These are phyloP conservation scores for Iguana delicatissima DNA, from an alignment of 2,797 vertebrate genomes.

Conservation along the genomic window DNA sequence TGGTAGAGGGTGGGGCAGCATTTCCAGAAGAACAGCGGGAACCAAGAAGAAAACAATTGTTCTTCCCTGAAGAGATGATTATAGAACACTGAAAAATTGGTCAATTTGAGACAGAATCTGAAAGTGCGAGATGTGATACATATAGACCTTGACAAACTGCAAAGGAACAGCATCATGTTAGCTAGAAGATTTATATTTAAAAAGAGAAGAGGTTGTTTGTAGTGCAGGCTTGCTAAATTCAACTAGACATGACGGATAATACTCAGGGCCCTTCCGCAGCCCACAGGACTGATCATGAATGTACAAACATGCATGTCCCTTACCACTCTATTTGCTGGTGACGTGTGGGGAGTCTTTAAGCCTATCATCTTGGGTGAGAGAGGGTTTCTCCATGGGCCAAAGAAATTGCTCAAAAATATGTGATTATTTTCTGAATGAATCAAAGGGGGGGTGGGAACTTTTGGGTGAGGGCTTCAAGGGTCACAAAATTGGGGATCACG, in stretches of 20 bases:
- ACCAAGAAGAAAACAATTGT: rapidly evolving
- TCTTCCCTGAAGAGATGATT: slow-evolving; percentile 54
- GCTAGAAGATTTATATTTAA: slow-evolving; percentile 33
- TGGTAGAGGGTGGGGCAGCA: background rate
- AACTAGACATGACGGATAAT: background rate
- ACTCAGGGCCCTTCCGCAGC: background rate
- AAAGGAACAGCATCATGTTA: slow-evolving; percentile 4
- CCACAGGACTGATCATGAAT: background rate
- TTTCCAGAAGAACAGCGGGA: slow-evolving; percentile 7
- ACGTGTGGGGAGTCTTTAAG: background rate
- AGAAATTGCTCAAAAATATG: too few relatives aligned
- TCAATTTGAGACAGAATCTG: slow-evolving; percentile 44
- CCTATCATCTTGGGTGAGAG: background rate
- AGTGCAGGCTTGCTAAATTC: background rate
- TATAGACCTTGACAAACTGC: slow-evolving; percentile 56
- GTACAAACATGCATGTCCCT: background rate
- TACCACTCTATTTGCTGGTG: background rate
- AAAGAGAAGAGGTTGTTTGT: background rate
- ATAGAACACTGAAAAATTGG: slow-evolving; percentile 61
- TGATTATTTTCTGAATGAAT: too few relatives aligned
- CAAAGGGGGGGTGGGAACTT: too few relatives aligned
- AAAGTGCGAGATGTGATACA: slow-evolving; percentile 34
- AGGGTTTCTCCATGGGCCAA: too few relatives aligned
- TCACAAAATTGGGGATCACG: too few relatives aligned
- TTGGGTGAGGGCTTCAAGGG: too few relatives aligned